Evolutionary conservation across 2,888 invertebrate species (phyloP).

Genomic region (Alloscopus bannaensis): DNA sequence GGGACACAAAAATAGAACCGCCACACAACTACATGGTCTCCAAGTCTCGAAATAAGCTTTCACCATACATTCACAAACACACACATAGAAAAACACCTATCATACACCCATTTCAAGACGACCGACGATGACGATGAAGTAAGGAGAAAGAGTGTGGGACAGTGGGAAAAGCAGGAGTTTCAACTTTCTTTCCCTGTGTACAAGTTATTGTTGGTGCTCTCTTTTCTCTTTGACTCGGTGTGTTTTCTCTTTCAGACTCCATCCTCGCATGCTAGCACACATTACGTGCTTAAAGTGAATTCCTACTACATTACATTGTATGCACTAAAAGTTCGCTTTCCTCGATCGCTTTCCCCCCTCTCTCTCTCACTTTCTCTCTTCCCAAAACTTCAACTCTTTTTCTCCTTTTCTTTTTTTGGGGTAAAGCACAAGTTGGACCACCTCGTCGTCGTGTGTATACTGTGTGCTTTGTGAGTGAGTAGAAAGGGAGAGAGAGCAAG

Average conservation of each 20-base stretch:
- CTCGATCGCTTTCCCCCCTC: constrained; percentile 39
- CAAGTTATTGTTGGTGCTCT: constrained; percentile 40
- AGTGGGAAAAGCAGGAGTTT: constrained; percentile 34
- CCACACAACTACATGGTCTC: constrained; percentile 24
- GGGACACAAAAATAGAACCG: constrained; percentile 20
- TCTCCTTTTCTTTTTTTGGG: constrained; percentile 11
- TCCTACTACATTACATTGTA: constrained; percentile 41
- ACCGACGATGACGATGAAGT: background rate
- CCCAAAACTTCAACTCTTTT: constrained; percentile 1
- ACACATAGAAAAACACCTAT: background rate
- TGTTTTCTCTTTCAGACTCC: background rate
- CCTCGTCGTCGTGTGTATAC: background rate
- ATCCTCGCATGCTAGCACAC: constrained; percentile 25
- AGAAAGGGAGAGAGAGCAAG: constrained; percentile 19
- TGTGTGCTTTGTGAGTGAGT: too few species aligned
- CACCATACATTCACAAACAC: constrained; percentile 2
- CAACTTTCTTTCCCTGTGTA: constrained; percentile 8
- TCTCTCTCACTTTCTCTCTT: background rate
- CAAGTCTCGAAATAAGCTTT: constrained; percentile 12
- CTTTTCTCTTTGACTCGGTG: constrained; percentile 7
- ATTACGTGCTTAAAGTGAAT: constrained; percentile 53
- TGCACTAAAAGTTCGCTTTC: constrained; percentile 55
- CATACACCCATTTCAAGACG: constrained; percentile 26
- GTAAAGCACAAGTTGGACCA: constrained; percentile 10
- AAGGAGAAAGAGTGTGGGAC: constrained; percentile 49